Base-by-base conservation (phyloP, 2,888 invertebrate genomes). In the Ochropleura plecta region DNA sequence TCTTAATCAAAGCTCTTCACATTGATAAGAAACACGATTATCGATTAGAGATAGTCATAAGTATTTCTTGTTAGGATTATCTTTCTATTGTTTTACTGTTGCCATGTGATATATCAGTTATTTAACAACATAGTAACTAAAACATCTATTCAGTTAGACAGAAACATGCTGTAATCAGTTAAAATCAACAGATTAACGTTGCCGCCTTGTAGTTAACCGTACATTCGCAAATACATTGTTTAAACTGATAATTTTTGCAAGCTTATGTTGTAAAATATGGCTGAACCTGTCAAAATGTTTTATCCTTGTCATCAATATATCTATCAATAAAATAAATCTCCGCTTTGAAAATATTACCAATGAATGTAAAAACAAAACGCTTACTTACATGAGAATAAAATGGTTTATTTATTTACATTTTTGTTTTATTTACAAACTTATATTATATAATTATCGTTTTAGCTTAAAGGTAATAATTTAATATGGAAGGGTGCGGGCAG, bases 341-440 rank as follows among this genome's bases (percentile, higher is more conserved):
- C 4, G 51, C 30, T 63, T 81, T 9, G 20, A 66, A 65, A 66
- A 75, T 20, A 20, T 74, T 60, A 69, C 48, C 63, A 62, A 79
- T 73, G 18, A 67, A 73, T 84, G 66, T 84, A 73, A 49, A 53
- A 73, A 55, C n/a, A n/a, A 63, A 70, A 69, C 18, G 85, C 87
- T 86, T 84, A 63, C 44, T 77, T 49, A 46, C 14, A 63, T 78
- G 40, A 73, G 73, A 90, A 90, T 90, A 91, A 90, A 90, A 57
- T 80, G 66, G 67, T 89, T 87, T 89, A 91, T 91, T 91, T 90
- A 88, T 88, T 87, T 84, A 87, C 40, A 67, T 72, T 30, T 71
- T 69, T 66, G 53, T 84, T 86, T 85, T 70, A 76, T 78, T 83
- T 76, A 55, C 49, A 69, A 16, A 48, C 20, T 59, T 65, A 40